Conservation (phyloP, 2,113 vertebrate species). For the Atractosteus spatula region DNA sequence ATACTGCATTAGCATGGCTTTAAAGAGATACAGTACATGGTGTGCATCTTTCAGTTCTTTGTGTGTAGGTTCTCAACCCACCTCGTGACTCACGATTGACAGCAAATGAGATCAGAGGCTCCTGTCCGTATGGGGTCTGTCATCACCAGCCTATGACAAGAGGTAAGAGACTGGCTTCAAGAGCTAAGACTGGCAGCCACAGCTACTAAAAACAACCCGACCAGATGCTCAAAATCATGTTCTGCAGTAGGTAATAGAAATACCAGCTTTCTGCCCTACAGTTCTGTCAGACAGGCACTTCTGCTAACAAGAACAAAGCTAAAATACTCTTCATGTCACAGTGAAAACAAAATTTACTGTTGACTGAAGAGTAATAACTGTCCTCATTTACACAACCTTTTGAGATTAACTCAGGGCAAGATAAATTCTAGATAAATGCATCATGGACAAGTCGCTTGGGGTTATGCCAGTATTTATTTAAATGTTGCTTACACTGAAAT, state of each 20-base stretch:
- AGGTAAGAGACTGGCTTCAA: not conserved
- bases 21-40: slow-evolving; percentile 13
- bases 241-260: slow-evolving; percentile 10
- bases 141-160: slow-evolving; percentile 10
- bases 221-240: slow-evolving; percentile 10
- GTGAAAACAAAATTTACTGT: not conserved
- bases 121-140: slow-evolving; percentile 12
- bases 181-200: rapidly evolving
- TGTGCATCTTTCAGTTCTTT: slow-evolving; percentile 9
- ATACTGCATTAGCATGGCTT: not conserved
- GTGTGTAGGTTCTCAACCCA: slow-evolving; percentile 8
- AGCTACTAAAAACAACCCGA: slow-evolving; percentile 1
- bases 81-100: slow-evolving; percentile 29
- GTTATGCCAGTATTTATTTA: not conserved
- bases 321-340: not conserved
- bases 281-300: not conserved
- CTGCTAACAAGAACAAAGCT: not conserved
- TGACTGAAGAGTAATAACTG: not conserved
- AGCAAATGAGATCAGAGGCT: slow-evolving; percentile 27
- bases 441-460: not conserved
- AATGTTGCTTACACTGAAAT: not conserved
- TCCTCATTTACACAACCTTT: not conserved
- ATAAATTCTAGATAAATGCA: not conserved
- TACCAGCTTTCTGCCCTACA: not conserved
- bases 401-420: not conserved